These are phyloP conservation scores for Porites rus DNA, from an alignment of 92 coral and sea anemone species.

Conservation along the genomic window DNA sequence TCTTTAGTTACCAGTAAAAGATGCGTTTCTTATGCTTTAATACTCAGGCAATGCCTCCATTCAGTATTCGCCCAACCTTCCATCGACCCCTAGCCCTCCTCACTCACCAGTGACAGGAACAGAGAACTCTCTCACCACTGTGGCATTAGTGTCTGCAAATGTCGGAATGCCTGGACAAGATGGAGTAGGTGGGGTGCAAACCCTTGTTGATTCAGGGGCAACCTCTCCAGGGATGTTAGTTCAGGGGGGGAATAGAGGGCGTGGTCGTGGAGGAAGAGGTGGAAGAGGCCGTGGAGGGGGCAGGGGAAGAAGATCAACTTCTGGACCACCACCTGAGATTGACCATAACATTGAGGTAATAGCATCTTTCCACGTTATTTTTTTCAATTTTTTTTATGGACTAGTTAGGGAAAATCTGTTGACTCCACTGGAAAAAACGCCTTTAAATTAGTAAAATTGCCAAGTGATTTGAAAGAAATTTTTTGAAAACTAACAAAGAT, in stretches of 20 bases:
- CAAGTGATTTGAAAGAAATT: too few relatives aligned
- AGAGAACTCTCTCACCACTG: slow-evolving; percentile 77
- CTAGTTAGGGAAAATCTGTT: too few relatives aligned
- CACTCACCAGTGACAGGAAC: slow-evolving; percentile 81
- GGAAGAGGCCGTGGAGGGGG: slow-evolving; percentile 95
- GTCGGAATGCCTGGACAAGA: slow-evolving; percentile 78
- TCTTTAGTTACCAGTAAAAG: neutral
- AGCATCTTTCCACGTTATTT: too few relatives aligned
- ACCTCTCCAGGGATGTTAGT: slow-evolving; percentile 74
- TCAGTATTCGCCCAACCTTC: slow-evolving; percentile 93
- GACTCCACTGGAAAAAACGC: too few relatives aligned
- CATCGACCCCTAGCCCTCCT: slow-evolving; percentile 92
- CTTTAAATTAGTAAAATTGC: too few relatives aligned
- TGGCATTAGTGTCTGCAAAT: slow-evolving; percentile 63
- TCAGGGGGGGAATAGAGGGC: slow-evolving; percentile 80
- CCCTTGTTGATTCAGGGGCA: slow-evolving; percentile 62
- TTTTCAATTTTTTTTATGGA: too few relatives aligned
- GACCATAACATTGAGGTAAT: slow-evolving; percentile 96
- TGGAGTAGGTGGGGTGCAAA: slow-evolving; percentile 73
- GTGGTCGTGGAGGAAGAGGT: slow-evolving; percentile 96
- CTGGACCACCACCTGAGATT: slow-evolving; percentile 95
- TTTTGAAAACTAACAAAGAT: too few relatives aligned
- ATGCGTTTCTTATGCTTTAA: neutral
- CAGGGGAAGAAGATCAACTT: slow-evolving; percentile 94
- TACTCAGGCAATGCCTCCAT: slow-evolving; percentile 67